Conservation (phyloP, 2,888 invertebrate genomes). For the Villa cingulata region DNA sequence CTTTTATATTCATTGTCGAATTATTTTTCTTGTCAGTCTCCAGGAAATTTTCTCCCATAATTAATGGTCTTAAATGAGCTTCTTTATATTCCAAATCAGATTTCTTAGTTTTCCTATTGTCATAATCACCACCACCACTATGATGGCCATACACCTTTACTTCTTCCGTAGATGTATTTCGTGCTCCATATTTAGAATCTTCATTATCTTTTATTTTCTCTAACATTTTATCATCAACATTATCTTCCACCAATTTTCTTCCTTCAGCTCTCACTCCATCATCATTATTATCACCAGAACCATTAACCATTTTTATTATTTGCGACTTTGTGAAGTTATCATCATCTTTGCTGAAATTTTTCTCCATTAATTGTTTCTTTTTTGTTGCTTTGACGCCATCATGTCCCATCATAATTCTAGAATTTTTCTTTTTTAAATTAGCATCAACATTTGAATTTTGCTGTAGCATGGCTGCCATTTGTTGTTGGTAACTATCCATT, state of each 20-base stretch:
- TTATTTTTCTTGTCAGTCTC: background rate
- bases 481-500: slow-evolving; percentile 9
- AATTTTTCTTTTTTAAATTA: slow-evolving; percentile 9
- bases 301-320: too few relatives aligned
- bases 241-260: too few relatives aligned
- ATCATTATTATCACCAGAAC: too few relatives aligned
- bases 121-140: too few relatives aligned
- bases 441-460: slow-evolving; percentile 4
- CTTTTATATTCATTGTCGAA: background rate
- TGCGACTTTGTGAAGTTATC: background rate
- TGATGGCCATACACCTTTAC: too few relatives aligned
- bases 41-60: background rate
- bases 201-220: too few relatives aligned
- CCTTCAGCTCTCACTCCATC: too few relatives aligned
- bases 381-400: slow-evolving; percentile 32
- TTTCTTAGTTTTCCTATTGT: too few relatives aligned
- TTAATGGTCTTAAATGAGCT: background rate
- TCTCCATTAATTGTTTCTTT: slow-evolving; percentile 31
- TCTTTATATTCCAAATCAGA: too few relatives aligned
- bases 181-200: too few relatives aligned
- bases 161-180: too few relatives aligned
- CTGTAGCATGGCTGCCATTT: background rate
- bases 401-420: slow-evolving; percentile 21
- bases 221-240: too few relatives aligned
- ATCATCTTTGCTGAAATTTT: slow-evolving; percentile 20